Evolutionary conservation across 2,888 invertebrate species (phyloP), one percentile per base, ranked within the genome.

Genomic region (Ennomos quercinarius): DNA sequence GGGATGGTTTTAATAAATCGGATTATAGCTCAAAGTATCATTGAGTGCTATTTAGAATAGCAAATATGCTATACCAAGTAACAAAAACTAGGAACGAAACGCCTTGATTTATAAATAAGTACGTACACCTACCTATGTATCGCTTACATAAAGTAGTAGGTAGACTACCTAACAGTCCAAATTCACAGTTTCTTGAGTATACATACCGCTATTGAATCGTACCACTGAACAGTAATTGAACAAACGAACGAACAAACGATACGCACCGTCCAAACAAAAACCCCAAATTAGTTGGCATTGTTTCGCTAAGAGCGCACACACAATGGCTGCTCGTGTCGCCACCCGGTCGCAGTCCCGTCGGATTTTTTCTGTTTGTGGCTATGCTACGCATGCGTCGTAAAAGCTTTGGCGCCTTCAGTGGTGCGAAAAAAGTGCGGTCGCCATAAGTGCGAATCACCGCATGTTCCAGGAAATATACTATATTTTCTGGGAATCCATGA

Each of bases 391-490:
- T 72, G 68, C 67, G 67, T 75, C 65, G 83, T 91, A 91, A 91
- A 89, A 91, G 90, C 87, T 76, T 79, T 87, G 92, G 92, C 92
- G 91, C 92, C 92, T 86, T 64, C 27, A 55, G 42, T 59, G 46
- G 40, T 50, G 64, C 54, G 70, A 82, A 87, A 89, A 91, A 91
- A 87, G 80, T 69, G 57, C 60, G 71, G 68, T 74, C 74, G 73
- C 69, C 77, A 79, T 80, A 83, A 86, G 87, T 87, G 90, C 89
- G 84, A 90, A 86, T 85, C 78, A 78, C 58, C 64, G 67, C 61
- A 70, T 59, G 74, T 89, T 91, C 91, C 67, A 10, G 65, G 89
- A 91, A 92, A 71, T 67, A 61, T 70, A 73, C 68, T 73, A 72
- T 64, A 72, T 67, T 81, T 91, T 91, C 89, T 68, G 34, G 57